Base-by-base conservation (phyloP, 2,797 vertebrate species). In the Brachyalestes nurse region DNA sequence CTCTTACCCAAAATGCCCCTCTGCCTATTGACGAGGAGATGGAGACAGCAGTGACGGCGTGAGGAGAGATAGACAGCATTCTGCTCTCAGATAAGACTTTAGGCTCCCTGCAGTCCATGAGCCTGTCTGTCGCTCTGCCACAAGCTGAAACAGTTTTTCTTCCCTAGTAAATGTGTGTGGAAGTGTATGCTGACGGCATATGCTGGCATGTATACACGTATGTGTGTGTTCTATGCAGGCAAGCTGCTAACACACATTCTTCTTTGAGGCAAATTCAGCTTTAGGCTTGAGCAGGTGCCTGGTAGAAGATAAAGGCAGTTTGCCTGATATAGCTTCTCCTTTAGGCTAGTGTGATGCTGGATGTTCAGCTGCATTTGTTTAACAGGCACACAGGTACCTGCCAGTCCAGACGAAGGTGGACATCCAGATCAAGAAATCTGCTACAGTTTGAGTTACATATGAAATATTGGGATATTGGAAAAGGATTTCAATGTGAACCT, bases 281-380 rank as follows among this genome's bases (percentile, higher is more conserved):
- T 40, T 42, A 79, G 71, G 75, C 57, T 55, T 84, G 75, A 70
- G 80, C 80, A 84, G 75, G 75, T 81, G 70, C 75, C 53, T 79
- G 81, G 75, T 40, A 64, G 62, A 57, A 80, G 82, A 80, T 83
- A 80, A 83, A 77, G 72, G 62, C 60, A 13, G 65, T 83, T 80
- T 77, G 60, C 62, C 61, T 66, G 73, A 74, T 69, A 7, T 55
- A 58, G n/a, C 73, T 49, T 1, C 10, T 1, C 10, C 61, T 53
- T 23, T 19, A 14, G 66, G 66, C 69, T 55, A 17, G 13, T 34
- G 28, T 19, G 69, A 72, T 53, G 40, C 25, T 72, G 49, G 47
- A 72, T 25, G n/a, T 8, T 53, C 69, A 19, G 25, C 14, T 53
- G 25, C 13, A 12, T 45, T 45, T 10, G 7, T n/a, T 23, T 2